A percentile compares a stretch with the other conserved stretches of the same genome.
Conservation (phyloP, 2,888 invertebrate species). For the Dryomyza anilis region DNA sequence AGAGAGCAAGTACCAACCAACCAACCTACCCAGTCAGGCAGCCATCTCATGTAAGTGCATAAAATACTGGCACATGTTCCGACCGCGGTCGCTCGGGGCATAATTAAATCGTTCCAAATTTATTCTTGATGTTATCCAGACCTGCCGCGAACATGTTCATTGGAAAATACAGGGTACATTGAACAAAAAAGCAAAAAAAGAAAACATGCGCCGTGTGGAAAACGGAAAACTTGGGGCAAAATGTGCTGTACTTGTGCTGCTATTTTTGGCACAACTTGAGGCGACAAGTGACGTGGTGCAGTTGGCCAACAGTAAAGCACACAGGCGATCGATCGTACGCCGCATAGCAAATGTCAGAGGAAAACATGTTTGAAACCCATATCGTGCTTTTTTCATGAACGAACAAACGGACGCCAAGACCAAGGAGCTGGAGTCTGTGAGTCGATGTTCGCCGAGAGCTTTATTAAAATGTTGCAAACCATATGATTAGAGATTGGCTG, state of each 20-base stretch:
- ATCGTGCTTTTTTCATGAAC: too few species aligned
- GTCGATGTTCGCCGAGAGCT: neutral
- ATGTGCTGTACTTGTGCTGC: neutral
- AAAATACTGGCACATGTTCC: neutral
- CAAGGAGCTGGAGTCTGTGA: neutral
- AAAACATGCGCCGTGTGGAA: too few species aligned
- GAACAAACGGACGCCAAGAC: neutral
- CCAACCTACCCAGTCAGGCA: too few species aligned
- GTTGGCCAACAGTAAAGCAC: neutral
- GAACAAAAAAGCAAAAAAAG: too few species aligned
- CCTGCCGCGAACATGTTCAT: neutral
- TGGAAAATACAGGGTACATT: slow-evolving; percentile 4
- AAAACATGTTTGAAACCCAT: too few species aligned
- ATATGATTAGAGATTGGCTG: neutral
- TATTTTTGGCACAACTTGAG: too few species aligned
- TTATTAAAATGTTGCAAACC: slow-evolving; percentile 4
- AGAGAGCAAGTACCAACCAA: too few species aligned
- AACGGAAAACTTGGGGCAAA: too few species aligned
- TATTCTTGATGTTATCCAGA: slow-evolving; percentile 6
- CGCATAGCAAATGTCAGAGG: neutral
- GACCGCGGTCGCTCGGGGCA: neutral
- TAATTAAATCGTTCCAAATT: slow-evolving; percentile 11
- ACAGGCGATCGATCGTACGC: neutral
- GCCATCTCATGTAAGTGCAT: too few species aligned
- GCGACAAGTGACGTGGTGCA: too few species aligned